Evolutionary conservation across 2,797 vertebrate species (phyloP).

Genomic region (Leptoclinus maculatus): DNA sequence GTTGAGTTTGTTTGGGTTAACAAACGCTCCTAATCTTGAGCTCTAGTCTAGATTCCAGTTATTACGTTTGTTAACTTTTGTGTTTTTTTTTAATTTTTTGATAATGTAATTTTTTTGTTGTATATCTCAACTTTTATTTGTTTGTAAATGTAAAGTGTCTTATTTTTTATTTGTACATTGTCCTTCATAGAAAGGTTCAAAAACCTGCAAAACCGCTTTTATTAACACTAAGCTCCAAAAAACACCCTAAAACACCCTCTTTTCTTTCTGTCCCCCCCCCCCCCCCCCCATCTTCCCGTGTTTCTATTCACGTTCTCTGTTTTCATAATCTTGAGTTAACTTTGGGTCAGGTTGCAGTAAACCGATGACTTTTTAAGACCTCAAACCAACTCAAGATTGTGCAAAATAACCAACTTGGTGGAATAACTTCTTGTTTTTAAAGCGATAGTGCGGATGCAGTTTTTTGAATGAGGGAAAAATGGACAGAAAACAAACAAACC

Average conservation of each 20-base stretch:
- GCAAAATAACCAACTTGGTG: background rate
- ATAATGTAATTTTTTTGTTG: constrained; percentile 67
- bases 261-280: background rate
- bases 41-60: constrained; percentile 42
- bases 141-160: constrained; percentile 76
- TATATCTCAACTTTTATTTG: constrained; percentile 77
- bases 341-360: background rate
- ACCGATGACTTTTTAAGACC: background rate
- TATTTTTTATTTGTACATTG: constrained; percentile 65
- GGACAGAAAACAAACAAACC: constrained; percentile 45
- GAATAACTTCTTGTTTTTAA: constrained; percentile 19
- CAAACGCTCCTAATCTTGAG: constrained; percentile 37
- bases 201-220: constrained; percentile 47
- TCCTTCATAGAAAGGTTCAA: constrained; percentile 43
- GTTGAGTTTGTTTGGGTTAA: constrained; percentile 33
- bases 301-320: background rate
- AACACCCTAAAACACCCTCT: background rate
- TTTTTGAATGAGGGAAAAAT: constrained; percentile 18
- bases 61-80: constrained; percentile 47
- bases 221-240: constrained; percentile 43
- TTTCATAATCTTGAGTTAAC: constrained; percentile 35
- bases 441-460: constrained; percentile 28
- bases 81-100: constrained; percentile 46
- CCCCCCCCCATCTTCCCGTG: background rate
- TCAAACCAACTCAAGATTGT: constrained; percentile 30